phyloP scores from a whole-genome alignment of 2,113 vertebrate species.

The Arizona elegans region DNA sequence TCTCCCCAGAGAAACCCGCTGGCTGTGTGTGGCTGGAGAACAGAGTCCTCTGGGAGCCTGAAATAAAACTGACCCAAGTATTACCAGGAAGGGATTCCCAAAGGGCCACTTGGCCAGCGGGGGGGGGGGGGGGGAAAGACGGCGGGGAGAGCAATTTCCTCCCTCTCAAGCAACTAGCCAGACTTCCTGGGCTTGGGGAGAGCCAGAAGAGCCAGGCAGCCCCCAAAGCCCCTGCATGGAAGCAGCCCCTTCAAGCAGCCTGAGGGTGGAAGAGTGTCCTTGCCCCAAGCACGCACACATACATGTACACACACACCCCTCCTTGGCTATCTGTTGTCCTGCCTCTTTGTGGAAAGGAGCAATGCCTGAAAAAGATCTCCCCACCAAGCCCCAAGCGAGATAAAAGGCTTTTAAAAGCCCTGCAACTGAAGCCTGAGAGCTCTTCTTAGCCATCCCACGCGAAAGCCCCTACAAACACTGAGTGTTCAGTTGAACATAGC shows the following conservation, averaged over 20 bases:
- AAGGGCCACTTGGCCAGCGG: constrained; percentile 10
- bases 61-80: constrained; percentile 18
- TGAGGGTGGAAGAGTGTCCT: neutral
- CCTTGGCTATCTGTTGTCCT: neutral
- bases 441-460: neutral
- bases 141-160: constrained; percentile 48
- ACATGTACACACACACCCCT: too few relatives aligned
- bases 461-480: neutral
- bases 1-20: constrained; percentile 33
- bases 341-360: neutral
- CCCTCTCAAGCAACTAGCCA: constrained; percentile 14
- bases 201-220: neutral
- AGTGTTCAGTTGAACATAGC: neutral
- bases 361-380: neutral
- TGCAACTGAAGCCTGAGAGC: neutral
- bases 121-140: neutral
- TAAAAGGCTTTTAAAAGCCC: neutral
- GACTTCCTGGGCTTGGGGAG: neutral
- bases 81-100: constrained; percentile 48
- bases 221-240: neutral
- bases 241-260: neutral
- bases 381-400: neutral
- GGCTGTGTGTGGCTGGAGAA: neutral
- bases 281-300: neutral
- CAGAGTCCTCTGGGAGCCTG: neutral